Evolutionary conservation across 2,888 invertebrate genomes (phyloP).

Genomic region (Malachius bipustulatus): DNA sequence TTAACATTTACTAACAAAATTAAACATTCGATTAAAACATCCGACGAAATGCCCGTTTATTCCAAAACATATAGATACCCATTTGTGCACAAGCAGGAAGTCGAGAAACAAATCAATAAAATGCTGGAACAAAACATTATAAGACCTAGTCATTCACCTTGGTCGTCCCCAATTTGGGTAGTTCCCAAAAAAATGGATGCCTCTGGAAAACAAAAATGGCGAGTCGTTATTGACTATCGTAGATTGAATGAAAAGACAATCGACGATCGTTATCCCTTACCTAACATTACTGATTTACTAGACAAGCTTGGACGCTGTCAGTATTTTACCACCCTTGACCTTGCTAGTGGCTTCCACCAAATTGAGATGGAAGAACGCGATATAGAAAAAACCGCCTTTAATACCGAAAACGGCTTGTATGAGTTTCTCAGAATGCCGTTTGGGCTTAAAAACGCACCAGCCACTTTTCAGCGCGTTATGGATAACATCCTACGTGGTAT

Average conservation of each 20-base stretch:
- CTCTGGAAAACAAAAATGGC: background rate
- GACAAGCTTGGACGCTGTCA: background rate
- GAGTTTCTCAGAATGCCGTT: background rate
- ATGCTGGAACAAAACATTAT: background rate
- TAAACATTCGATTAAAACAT: background rate
- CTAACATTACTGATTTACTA: background rate
- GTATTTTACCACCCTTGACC: background rate
- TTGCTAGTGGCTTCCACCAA: background rate
- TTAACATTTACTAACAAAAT: background rate
- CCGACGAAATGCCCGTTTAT: background rate
- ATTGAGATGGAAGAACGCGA: background rate
- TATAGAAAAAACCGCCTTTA: background rate
- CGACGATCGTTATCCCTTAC: background rate
- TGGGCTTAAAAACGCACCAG: background rate
- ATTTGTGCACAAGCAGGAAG: background rate
- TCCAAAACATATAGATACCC: background rate
- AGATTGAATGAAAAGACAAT: slow-evolving; percentile 1
- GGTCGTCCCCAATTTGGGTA: background rate
- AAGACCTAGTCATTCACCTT: background rate
- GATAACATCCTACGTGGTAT: background rate
- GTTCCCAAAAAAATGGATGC: slow-evolving; percentile 1
- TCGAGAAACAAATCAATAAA: background rate
- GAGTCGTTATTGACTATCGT: background rate
- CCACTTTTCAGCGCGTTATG: background rate
- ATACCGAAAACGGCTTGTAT: background rate